Conservation (phyloP, 2,113 vertebrate genomes). For the Pterocles gutturalis region DNA sequence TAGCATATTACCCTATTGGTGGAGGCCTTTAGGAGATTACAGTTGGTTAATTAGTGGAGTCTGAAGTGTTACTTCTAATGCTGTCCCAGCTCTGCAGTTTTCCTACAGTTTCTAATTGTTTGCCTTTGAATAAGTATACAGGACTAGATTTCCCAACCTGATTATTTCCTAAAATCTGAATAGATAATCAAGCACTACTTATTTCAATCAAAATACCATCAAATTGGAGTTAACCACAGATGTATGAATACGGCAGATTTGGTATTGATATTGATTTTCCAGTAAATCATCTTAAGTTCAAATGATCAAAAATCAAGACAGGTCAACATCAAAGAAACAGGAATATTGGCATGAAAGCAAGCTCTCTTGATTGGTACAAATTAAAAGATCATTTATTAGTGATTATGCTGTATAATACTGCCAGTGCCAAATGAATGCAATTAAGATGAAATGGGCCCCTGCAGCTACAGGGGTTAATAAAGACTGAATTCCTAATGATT, state of each 20-base stretch:
- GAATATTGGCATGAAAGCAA: conserved; percentile 86
- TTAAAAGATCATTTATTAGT: conserved; percentile 89
- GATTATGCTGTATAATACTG: conserved; percentile 85
- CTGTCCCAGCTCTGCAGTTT: conserved; percentile 76
- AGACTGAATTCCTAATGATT: conserved; percentile 86
- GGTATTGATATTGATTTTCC: conserved; percentile 87
- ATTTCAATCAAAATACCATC: conserved; percentile 82
- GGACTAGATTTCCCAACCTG: conserved; percentile 76
- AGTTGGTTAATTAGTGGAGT: conserved; percentile 84
- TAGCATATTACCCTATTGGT: conserved; percentile 79
- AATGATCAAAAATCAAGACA: conserved; percentile 87
- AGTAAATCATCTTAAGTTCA: conserved; percentile 86
- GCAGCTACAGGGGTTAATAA: conserved; percentile 86
- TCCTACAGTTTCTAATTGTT: conserved; percentile 81
- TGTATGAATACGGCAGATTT: conserved; percentile 79
- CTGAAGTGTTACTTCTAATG: conserved; percentile 81
- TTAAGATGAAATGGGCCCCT: conserved; percentile 87
- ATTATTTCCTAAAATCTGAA: conserved; percentile 80
- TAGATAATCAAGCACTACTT: conserved; percentile 81
- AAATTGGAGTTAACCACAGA: conserved; percentile 81
- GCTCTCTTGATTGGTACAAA: conserved; percentile 84
- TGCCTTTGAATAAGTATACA: conserved; percentile 79
- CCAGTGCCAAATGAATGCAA: conserved; percentile 87
- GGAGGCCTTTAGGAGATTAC: conserved; percentile 79
- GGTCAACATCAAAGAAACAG: conserved; percentile 86